A percentile compares a stretch with the other conserved stretches of the same genome.
These are phyloP conservation scores for Coregonus sp. DNA, from an alignment of 2,797 vertebrate species.

Conservation along the genomic window DNA sequence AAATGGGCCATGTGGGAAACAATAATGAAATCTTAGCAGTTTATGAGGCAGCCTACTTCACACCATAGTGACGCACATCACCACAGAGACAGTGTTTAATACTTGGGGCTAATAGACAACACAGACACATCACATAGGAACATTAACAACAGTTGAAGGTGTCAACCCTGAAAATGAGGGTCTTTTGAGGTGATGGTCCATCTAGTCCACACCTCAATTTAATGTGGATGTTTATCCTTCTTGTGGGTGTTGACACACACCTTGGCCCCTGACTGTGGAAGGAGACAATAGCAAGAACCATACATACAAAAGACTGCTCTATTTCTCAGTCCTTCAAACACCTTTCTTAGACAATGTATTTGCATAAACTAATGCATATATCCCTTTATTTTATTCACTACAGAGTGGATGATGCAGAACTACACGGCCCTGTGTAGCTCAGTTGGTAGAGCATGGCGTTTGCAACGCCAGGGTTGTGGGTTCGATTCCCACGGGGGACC, in stretches of 20 bases:
- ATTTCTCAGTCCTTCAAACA: not conserved
- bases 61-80: not conserved
- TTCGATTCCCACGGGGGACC: too few relatives aligned
- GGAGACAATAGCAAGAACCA: not conserved
- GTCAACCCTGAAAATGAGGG: not conserved
- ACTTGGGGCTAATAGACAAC: slow-evolving; percentile 23
- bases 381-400: too few relatives aligned
- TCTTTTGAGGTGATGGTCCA: slow-evolving; percentile 9
- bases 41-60: not conserved
- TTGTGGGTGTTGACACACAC: slow-evolving; percentile 15
- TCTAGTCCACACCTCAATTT: not conserved
- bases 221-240: slow-evolving; percentile 27
- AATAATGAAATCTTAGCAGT: not conserved
- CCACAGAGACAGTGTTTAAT: slow-evolving; percentile 17
- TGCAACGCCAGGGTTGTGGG: too few relatives aligned
- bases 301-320: too few relatives aligned
- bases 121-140: not conserved
- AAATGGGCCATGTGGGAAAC: slow-evolving; percentile 25
- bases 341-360: not conserved
- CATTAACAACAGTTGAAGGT: slow-evolving; percentile 16
- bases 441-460: too few relatives aligned
- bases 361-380: too few relatives aligned
- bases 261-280: not conserved
- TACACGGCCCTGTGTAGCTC: too few relatives aligned
- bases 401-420: too few relatives aligned